These are phyloP conservation scores for Rhadina sibilatrix DNA, from an alignment of 2,113 vertebrate genomes.

Conservation along the genomic window DNA sequence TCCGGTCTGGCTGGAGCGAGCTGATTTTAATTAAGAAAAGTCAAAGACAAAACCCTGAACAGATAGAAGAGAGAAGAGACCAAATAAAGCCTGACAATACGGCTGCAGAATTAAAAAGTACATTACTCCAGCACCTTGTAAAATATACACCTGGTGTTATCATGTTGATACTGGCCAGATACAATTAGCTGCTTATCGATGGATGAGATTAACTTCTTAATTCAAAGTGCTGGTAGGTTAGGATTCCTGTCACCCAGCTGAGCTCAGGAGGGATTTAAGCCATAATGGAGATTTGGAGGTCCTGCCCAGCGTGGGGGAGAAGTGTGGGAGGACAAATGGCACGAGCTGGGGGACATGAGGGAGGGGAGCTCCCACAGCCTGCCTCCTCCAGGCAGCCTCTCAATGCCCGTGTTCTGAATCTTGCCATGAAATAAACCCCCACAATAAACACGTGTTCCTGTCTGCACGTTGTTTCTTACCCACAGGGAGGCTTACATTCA, in stretches of 20 bases:
- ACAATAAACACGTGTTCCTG: not conserved
- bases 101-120: not conserved
- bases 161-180: not conserved
- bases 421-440: not conserved
- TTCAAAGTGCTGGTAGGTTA: not conserved
- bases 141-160: not conserved
- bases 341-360: fast-evolving
- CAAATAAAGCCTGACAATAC: not conserved
- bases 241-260: not conserved
- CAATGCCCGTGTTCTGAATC: not conserved
- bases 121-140: not conserved
- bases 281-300: not conserved
- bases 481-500: fast-evolving
- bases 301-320: not conserved
- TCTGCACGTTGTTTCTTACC: not conserved
- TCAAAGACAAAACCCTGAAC: conserved; percentile 43
- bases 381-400: not conserved
- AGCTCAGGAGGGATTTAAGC: not conserved
- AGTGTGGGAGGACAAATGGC: not conserved
- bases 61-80: conserved; percentile 10
- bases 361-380: not conserved
- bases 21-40: conserved; percentile 64
- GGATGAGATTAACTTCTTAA: conserved; percentile 29
- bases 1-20: conserved; percentile 10
- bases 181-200: conserved; percentile 24